phyloP scores from a whole-genome alignment of 1,140 invertebrate species.

The Diabrotica virgifera region DNA sequence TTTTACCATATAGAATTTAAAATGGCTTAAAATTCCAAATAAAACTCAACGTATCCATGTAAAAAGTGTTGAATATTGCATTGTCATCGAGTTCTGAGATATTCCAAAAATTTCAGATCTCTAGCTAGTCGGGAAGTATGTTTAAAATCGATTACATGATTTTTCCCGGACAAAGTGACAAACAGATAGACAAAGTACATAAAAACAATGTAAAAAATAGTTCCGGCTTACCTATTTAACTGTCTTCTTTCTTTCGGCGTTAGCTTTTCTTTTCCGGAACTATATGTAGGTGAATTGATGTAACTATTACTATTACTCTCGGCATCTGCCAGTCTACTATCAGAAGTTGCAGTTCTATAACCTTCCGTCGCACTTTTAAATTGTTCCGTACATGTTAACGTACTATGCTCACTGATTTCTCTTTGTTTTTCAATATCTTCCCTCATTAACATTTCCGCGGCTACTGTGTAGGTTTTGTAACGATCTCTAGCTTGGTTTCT shows the following conservation, averaged over 20 bases:
- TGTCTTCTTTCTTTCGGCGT: conserved; percentile 67
- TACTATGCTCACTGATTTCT: neutral
- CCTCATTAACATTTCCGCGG: conserved; percentile 53
- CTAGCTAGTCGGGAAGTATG: no score
- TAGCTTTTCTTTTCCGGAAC: conserved; percentile 41
- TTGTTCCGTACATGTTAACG: no score
- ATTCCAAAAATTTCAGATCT: no score
- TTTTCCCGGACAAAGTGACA: no score
- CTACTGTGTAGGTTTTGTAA: conserved; percentile 76
- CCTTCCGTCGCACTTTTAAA: conserved; percentile 11
- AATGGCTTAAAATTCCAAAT: no score
- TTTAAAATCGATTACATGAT: no score
- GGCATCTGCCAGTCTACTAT: conserved; percentile 20
- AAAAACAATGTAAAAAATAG: no score
- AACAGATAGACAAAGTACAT: no score
- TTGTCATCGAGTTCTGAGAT: no score
- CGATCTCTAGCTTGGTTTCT: conserved; percentile 68
- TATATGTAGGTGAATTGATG: conserved; percentile 23
- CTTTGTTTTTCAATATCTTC: conserved; percentile 31
- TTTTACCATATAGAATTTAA: no score
- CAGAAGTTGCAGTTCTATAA: conserved; percentile 1
- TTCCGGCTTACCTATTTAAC: conserved; percentile 49
- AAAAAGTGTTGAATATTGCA: no score
- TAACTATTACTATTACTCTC: conserved; percentile 6
- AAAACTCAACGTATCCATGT: no score